These are phyloP conservation scores for Allygus modestus DNA, from an alignment of 2,888 invertebrate species.

Conservation along the genomic window DNA sequence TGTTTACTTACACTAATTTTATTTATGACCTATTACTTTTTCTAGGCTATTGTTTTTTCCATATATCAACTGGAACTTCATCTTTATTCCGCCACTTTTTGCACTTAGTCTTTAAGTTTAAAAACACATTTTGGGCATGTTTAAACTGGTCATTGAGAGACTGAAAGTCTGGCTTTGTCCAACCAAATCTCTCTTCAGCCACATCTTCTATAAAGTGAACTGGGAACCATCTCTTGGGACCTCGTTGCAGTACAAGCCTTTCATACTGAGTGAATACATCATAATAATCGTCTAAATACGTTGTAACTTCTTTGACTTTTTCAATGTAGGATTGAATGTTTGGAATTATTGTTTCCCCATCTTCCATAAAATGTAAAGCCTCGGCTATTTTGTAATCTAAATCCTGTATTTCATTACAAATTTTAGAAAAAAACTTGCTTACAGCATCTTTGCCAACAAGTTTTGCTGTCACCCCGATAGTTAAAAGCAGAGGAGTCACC, in stretches of 20 bases:
- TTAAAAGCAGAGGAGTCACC: neutral
- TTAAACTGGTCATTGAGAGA: conserved; percentile 20
- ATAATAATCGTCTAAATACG: conserved; percentile 30
- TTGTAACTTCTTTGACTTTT: conserved; percentile 25
- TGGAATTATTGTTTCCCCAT: conserved; percentile 42
- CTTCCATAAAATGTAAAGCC: conserved; percentile 42
- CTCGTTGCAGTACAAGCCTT: conserved; percentile 21
- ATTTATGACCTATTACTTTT: no score
- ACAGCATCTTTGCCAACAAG: conserved; percentile 5
- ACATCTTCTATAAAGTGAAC: conserved; percentile 48
- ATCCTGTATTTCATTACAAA: conserved; percentile 37
- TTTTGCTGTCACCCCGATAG: neutral
- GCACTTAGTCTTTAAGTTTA: conserved; percentile 38
- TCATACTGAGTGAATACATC: conserved; percentile 24
- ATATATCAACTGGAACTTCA: neutral
- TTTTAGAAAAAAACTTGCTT: conserved; percentile 26
- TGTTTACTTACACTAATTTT: no score
- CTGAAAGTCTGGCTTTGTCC: conserved; percentile 34
- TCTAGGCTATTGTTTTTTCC: neutral
- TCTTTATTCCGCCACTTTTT: conserved; percentile 24
- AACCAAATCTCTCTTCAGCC: conserved; percentile 26
- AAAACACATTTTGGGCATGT: conserved; percentile 25
- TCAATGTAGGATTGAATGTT: conserved; percentile 24
- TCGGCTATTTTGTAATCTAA: conserved; percentile 38
- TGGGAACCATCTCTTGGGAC: conserved; percentile 40